phyloP scores from a whole-genome alignment of 2,113 vertebrate genomes.

The Suncus etruscus region DNA sequence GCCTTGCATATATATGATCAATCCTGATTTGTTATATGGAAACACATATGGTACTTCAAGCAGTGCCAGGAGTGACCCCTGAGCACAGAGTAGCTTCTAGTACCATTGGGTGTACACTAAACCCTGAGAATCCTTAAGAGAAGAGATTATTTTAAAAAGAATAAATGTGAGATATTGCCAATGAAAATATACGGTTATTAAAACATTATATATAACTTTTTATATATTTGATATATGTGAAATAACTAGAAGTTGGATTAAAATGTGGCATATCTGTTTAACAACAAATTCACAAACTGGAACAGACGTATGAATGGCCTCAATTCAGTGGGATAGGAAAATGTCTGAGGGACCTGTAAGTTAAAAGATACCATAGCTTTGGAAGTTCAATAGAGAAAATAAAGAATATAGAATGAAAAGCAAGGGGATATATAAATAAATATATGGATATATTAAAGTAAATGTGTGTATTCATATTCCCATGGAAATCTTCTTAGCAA shows the following conservation, averaged over 20 bases:
- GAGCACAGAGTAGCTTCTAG: no score
- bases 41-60: no score
- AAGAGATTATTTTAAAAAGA: slow-evolving; percentile 27
- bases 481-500: neutral
- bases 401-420: neutral
- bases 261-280: neutral
- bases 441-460: neutral
- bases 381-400: slow-evolving; percentile 9
- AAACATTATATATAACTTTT: neutral
- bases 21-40: no score
- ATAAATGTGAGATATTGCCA: neutral
- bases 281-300: slow-evolving; percentile 12
- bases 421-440: neutral
- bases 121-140: neutral
- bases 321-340: neutral
- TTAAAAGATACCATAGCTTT: neutral
- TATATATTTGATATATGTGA: neutral
- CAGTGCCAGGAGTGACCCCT: no score
- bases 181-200: neutral
- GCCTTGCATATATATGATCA: no score
- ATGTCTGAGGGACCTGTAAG: neutral
- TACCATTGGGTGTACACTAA: no score
- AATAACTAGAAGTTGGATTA: neutral
- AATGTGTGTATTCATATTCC: neutral
- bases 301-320: neutral